Conservation (phyloP, 2,113 vertebrate species). For the human (Homo sapiens) region GRCh38 chr1:191781001-191781500, state of each 20-base stretch:
- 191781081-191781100: neutral
- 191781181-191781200: neutral
- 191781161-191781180: neutral
- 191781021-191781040: neutral
- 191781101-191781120: neutral
- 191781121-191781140: neutral
- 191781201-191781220: neutral
- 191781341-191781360: neutral
- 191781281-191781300: neutral
- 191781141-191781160: neutral
- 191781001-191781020: neutral
- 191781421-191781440: neutral
- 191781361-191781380: neutral
- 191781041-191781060: neutral
- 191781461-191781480: neutral
- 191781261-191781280: rapidly evolving
- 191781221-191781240: neutral
- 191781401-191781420: neutral
- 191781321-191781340: neutral
- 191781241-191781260: neutral
- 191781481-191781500: rapidly evolving
- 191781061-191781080: rapidly evolving
- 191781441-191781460: neutral
- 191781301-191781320: neutral
- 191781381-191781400: neutral